Evolutionary conservation across 2,888 invertebrate genomes (phyloP).

Genomic region (Latheticus oryzae): DNA sequence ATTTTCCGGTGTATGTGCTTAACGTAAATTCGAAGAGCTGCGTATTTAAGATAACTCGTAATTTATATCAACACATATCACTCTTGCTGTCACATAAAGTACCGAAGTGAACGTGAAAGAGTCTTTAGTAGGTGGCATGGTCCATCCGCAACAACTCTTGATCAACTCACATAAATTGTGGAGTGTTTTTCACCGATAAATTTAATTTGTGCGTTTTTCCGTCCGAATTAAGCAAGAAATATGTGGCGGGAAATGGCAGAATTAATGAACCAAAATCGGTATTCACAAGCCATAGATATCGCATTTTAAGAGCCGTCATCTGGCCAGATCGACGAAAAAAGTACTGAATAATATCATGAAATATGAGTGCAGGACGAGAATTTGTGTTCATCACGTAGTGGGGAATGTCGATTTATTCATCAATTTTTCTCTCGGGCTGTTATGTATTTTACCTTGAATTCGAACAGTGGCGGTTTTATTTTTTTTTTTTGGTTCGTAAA

Average conservation of each 20-base stretch:
- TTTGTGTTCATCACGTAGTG: slow-evolving; percentile 22
- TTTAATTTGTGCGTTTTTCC: slow-evolving; percentile 32
- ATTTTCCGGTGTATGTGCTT: slow-evolving; percentile 26
- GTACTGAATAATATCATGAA: slow-evolving; percentile 20
- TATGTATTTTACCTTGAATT: slow-evolving; percentile 11
- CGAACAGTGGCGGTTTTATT: slow-evolving; percentile 5
- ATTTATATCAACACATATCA: slow-evolving; percentile 44
- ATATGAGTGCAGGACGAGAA: slow-evolving; percentile 9
- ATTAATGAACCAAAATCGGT: slow-evolving; percentile 33
- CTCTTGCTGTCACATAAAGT: slow-evolving; percentile 45
- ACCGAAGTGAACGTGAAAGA: slow-evolving; percentile 8
- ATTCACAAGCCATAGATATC: slow-evolving; percentile 30
- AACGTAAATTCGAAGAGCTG: slow-evolving; percentile 14
- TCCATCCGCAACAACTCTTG: slow-evolving; percentile 28
- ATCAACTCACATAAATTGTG: slow-evolving; percentile 25
- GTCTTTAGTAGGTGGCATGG: slow-evolving; percentile 19
- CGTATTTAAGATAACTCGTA: slow-evolving; percentile 46
- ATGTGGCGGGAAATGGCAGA: slow-evolving; percentile 35
- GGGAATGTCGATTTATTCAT: slow-evolving; percentile 17
- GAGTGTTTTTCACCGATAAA: slow-evolving; percentile 33
- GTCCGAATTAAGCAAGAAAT: slow-evolving; percentile 32
- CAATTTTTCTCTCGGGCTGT: slow-evolving; percentile 12
- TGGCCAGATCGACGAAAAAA: slow-evolving; percentile 27
- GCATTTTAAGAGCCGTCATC: slow-evolving; percentile 33
- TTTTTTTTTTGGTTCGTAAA: slow-evolving; percentile 28